These are phyloP conservation scores for Panonychus citri DNA, from an alignment of 1,140 invertebrate species.

Conservation along the genomic window DNA sequence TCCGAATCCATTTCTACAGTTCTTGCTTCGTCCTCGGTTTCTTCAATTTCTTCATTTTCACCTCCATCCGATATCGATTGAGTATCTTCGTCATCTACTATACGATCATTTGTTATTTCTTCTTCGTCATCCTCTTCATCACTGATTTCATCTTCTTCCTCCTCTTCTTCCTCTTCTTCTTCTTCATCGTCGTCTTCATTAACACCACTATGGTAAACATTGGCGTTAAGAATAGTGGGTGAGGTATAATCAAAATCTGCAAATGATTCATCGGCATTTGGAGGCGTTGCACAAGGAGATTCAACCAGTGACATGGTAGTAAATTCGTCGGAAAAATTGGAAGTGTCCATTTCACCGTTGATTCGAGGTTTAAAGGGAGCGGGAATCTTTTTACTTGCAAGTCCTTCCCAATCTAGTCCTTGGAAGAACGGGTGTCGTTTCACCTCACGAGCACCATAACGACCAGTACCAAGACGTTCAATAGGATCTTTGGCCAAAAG, in stretches of 20 bases:
- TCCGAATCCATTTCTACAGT: neutral
- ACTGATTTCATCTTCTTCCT: neutral
- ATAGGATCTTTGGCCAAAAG: conserved; percentile 79
- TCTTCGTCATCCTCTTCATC: neutral
- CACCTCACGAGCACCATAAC: conserved; percentile 50
- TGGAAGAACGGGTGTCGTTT: conserved; percentile 66
- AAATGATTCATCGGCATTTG: conserved; percentile 56
- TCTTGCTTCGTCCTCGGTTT: neutral
- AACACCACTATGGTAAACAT: neutral
- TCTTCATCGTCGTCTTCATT: neutral
- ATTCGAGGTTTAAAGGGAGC: conserved; percentile 64
- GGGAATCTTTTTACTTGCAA: conserved; percentile 41
- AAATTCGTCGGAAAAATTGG: conserved; percentile 89
- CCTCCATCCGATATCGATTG: neutral
- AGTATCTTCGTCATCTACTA: neutral
- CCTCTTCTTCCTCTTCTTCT: neutral
- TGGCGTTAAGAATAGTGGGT: conserved; percentile 43
- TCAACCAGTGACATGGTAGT: conserved; percentile 67
- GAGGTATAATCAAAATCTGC: conserved; percentile 88
- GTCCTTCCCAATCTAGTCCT: conserved; percentile 46
- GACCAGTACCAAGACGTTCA: conserved; percentile 57
- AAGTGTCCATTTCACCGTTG: conserved; percentile 50
- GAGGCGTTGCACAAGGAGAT: conserved; percentile 63
- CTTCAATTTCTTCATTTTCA: neutral
- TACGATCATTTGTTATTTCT: neutral